Base-by-base conservation (phyloP, 2,888 invertebrate genomes). In the Serripes groenlandicus region DNA sequence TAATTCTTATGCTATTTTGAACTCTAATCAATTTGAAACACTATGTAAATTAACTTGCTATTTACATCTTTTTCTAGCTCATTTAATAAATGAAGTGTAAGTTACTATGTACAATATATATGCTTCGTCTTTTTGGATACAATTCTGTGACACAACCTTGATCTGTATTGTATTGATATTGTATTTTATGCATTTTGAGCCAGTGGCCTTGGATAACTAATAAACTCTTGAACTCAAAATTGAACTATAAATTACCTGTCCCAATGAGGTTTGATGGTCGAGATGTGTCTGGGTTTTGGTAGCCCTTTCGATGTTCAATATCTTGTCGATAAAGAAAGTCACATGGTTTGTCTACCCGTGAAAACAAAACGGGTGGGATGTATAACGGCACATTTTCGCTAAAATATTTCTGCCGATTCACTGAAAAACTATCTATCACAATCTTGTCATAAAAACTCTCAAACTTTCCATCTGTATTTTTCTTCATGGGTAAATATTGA, bases 401-500 rank as follows among this genome's bases (percentile, higher is more conserved):
- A 32, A 97, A 95, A 96, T 96, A 97, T 26, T 90, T 90, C 42
- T 92, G 90, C 9, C 90, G 88, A 32, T 90, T 80, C 9, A 80
- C 18, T n/a, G 11, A 80, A 2, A 91, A 75, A 11, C 78, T 78
- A 15, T 83, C 82, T 15, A 93, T 81, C 23, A 87, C 81, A 11
- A 93, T 68, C 37, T 92, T 86, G n/a, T 90, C 88, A 28, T 87
- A 81, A 18, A 93, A 80, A 72, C 88, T 90, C 52, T 86, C 85
- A 75, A 90, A 91, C 9, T 35, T 78, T 3, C 89, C 90, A 77
- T 90, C 89, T n/a, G 86, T 81, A 28, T 91, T 89, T 42, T 86
- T 92, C 73, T 90, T 68, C 88, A 98, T 95, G 1, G 99, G 98
- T 81, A 99, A 95, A 93, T 97, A 99, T 95, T 99, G 99, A 94